Base-by-base conservation (phyloP, 2,888 invertebrate species). In the Maniola hyperantus region DNA sequence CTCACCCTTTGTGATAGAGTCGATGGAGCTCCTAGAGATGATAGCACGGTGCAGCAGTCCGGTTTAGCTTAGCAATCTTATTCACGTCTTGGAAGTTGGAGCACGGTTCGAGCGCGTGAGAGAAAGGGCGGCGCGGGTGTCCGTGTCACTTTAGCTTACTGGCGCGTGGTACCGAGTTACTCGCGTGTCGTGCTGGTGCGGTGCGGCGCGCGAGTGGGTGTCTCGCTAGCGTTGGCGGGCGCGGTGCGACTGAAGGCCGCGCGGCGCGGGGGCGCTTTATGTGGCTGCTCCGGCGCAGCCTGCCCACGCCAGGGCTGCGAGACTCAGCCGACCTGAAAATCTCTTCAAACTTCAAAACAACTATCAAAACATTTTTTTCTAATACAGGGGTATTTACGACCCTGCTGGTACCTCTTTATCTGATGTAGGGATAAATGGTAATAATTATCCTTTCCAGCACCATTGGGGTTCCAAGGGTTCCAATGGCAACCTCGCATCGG, bases 21-120 rank as follows among this genome's bases (percentile, higher is more conserved):
- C 79, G 72, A 73, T 76, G 82, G 73, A 75, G 80, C 74, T 84
- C 84, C 83, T 82, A 77, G 76, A 76, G 82, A 83, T 83, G 82
- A 83, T 83, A 78, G 85, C 85, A 85, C 87, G 85, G n/a, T n/a
- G n/a, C n/a, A 86, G 84, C 80, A 86, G 88, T 90, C 90, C 91
- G 91, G 88, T 88, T 90, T 89, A 83, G 89, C 87, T 26, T 51
- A 44, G 44, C 15, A 8, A 15, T 39, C 18, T 91, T 89, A 91
- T 89, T 88, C 90, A 91, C 88, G 89, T 89, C 86, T 86, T 87
- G 85, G 85, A 83, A 85, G 86, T 86, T 87, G 85, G 85, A 83
- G 85, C 89, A 91, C 91, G 89, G 87, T 83, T 84, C 85, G 89
- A 85, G 85, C 87, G 89, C 89, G 89, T 86, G 89, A 91, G 91